Evolutionary conservation across 1,140 invertebrate genomes (phyloP), one percentile per base, ranked within the genome.

Genomic region (Catajapyx aquilonaris): DNA sequence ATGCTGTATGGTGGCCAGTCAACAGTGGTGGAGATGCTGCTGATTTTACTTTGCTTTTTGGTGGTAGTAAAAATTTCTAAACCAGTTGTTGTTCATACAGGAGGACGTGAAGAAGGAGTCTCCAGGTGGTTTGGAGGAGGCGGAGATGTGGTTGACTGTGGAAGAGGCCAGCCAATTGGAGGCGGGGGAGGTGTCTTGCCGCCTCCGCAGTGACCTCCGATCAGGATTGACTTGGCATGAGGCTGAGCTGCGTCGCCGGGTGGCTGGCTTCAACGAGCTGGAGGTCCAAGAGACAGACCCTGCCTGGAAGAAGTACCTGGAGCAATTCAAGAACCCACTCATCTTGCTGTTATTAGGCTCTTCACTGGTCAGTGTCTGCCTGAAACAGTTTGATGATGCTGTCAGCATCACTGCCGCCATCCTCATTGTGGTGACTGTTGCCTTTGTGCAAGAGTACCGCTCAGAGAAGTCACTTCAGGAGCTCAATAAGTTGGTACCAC

Each of bases 391-490:
- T 55, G 95, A 99, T 56, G 94, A 99, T 66, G 95, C 94, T 5
- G 72, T 97, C 44, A 94, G 86, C 57, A 99, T 99, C 57, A 95
- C 94, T 35, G 81, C 90, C 50, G 81, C 81, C 20, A 84, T 86
- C 45, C 65, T 83, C 37, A 99, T 99, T 54, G 94, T 99, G 18
- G 93, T 97, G 20, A 96, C 94, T 2, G 95, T 99, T 18, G 95
- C 93, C 31, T 99, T 99, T 66, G 81, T 99, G 40, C 91, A 96
- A 68, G 94, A 99, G 64, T 96, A 96, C 60, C 71, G 93, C 44
- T 97, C 94, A n/a, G 95, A 99, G 61, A 94, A 97, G 60, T 96
- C 93, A n/a, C 59, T 99, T 5, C 81, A 97, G 58, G 91, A 94
- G 60, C 62, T 99, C n/a, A 95, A 85, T 44, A 97, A 97, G 65